phyloP scores from a whole-genome alignment of 1,140 invertebrate species.

The Diachasma alloeum region DNA sequence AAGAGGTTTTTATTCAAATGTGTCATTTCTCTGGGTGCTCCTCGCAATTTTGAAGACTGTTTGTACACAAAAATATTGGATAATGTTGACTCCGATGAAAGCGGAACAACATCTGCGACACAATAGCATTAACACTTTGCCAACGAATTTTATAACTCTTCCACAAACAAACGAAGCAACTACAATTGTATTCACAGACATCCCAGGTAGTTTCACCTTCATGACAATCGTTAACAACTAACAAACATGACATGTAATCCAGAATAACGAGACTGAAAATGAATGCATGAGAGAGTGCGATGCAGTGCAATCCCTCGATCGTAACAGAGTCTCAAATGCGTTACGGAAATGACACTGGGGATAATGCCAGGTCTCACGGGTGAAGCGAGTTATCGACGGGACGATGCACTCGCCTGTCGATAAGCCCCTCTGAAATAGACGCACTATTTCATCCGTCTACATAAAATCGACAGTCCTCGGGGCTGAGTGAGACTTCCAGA shows the following conservation, averaged over 20 bases:
- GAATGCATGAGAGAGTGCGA: not conserved
- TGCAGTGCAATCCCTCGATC: not conserved
- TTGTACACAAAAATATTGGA: too few relatives aligned
- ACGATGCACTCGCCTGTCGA: not conserved
- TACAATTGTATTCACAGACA: not conserved
- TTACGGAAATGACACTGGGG: not conserved
- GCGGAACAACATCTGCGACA: too few relatives aligned
- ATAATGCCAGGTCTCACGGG: constrained; percentile 2
- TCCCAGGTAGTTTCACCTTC: not conserved
- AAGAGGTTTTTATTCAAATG: too few relatives aligned
- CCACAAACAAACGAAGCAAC: too few relatives aligned
- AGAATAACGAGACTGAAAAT: not conserved
- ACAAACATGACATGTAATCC: not conserved
- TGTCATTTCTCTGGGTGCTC: too few relatives aligned
- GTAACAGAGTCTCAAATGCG: not conserved
- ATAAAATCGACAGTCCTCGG: not conserved
- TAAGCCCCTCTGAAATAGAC: not conserved
- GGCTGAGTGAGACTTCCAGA: not conserved
- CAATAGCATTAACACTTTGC: too few relatives aligned
- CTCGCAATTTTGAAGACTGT: too few relatives aligned
- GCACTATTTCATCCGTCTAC: not conserved
- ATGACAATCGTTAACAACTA: not conserved
- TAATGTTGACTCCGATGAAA: too few relatives aligned
- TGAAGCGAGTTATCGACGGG: not conserved
- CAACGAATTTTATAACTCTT: too few relatives aligned